Evolutionary conservation across 2,888 invertebrate genomes (phyloP).

Genomic region (Prosapia bicincta): DNA sequence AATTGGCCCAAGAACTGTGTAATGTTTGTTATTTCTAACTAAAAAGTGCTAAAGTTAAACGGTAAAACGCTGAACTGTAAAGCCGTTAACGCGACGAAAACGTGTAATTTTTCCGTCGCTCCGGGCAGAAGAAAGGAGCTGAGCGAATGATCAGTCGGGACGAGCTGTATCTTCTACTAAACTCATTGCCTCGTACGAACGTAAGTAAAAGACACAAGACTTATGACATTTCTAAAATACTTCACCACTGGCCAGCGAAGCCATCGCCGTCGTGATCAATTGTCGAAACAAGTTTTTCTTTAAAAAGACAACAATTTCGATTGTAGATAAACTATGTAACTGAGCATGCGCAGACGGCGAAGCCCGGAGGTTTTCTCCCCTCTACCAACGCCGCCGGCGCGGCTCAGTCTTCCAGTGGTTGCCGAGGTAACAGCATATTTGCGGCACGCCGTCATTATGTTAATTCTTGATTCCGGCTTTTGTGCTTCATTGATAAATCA

Average conservation of each 20-base stretch:
- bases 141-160: too few species aligned
- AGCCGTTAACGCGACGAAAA: too few species aligned
- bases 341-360: constrained; percentile 14
- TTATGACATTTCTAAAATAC: neutral
- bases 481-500: constrained; percentile 13
- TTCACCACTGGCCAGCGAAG: neutral
- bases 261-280: neutral
- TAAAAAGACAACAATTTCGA: constrained; percentile 25
- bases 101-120: too few species aligned
- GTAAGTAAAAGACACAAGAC: neutral
- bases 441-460: neutral
- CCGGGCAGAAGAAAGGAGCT: too few species aligned
- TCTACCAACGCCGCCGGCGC: constrained; percentile 12
- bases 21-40: too few species aligned
- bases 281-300: constrained; percentile 9
- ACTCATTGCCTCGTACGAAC: neutral
- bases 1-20: too few species aligned
- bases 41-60: too few species aligned
- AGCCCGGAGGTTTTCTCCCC: neutral
- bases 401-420: constrained; percentile 19
- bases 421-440: neutral
- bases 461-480: neutral
- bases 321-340: neutral
- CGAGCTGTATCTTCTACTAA: too few species aligned
- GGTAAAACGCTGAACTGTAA: too few species aligned